Base-by-base conservation (phyloP, 2,797 vertebrate species). In the Microctenopoma steveboyesi region DNA sequence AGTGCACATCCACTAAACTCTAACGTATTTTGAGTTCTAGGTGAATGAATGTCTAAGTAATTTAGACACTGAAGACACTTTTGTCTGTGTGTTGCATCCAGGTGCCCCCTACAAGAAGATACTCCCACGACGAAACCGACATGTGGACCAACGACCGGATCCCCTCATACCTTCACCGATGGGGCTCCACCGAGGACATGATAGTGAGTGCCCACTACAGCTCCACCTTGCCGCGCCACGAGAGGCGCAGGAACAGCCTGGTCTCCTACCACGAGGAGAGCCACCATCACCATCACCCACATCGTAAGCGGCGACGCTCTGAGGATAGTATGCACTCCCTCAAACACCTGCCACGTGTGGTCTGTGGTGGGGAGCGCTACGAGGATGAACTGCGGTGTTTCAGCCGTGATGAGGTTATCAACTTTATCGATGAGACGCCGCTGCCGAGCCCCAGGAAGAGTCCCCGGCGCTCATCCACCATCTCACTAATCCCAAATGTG, bases 91-190 rank as follows among this genome's bases (percentile, higher is more conserved):
- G 58, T 91, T 90, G 64, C 78, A 52, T 81, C 27, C 92, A 98
- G 97, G 97, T 98, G 91, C 97, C 97, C 64, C 94, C 95, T 91
- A 95, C 95, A 90, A 94, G 97, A 92, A 96, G 97, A 91, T 95
- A 94, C 93, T 98, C 97, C 87, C 96, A 97, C 88, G 97, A 98
- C 85, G 97, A 97, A 88, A 95, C 94, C 56, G 95, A 97, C 83
- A 93, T 96, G 91, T 97, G 96, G 96, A 95, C 94, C 55, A 92
- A 88, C 54, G 90, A 94, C 71, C 95, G 87, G 92, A 95, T 95
- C 87, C 94, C 96, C 46, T 91, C 95, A 55, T 94, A 96, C 88
- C 93, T 95, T 43, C 95, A 95, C 13, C 94, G 91, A 75, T 97
- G 97, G 96, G 95, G 95, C 76, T 96, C 95, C n/a, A 95, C 93